A percentile compares a stretch with the other conserved stretches of the same genome.
Conservation (phyloP, 2,113 vertebrate species). For the Equus przewalskii region DNA sequence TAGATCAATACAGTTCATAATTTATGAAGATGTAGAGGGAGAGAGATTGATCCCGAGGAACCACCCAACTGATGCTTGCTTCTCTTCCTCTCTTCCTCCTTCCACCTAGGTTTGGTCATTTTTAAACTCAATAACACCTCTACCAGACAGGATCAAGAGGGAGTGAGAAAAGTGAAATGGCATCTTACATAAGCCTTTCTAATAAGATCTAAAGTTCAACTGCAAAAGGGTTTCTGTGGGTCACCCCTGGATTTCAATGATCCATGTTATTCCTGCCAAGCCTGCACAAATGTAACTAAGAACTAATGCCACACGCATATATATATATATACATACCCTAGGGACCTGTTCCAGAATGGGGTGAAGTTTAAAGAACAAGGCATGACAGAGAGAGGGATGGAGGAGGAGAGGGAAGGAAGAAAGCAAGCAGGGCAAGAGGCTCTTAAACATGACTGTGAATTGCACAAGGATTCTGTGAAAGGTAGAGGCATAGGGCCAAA, state of each 20-base stretch:
- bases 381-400: background rate
- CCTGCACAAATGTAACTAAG: background rate
- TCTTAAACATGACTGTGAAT: constrained; percentile 2
- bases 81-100: constrained; percentile 22
- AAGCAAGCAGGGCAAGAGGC: background rate
- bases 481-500: background rate
- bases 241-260: background rate
- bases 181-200: constrained; percentile 18
- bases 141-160: background rate
- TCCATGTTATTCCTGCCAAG: background rate
- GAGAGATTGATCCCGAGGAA: constrained; percentile 55
- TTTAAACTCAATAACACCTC: constrained; percentile 61
- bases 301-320: background rate
- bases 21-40: constrained; percentile 73
- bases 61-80: constrained; percentile 12
- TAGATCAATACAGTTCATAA: constrained; percentile 71
- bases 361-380: background rate
- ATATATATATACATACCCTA: background rate
- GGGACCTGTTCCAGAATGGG: background rate
- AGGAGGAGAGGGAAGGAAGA: background rate
- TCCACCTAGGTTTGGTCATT: constrained; percentile 36
- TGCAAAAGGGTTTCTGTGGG: constrained; percentile 1
- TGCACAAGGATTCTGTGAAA: background rate
- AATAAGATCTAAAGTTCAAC: constrained; percentile 37
- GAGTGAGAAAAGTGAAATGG: constrained; percentile 17